phyloP scores from a whole-genome alignment of 2,888 invertebrate genomes.

The Caenorhabditis virilis region DNA sequence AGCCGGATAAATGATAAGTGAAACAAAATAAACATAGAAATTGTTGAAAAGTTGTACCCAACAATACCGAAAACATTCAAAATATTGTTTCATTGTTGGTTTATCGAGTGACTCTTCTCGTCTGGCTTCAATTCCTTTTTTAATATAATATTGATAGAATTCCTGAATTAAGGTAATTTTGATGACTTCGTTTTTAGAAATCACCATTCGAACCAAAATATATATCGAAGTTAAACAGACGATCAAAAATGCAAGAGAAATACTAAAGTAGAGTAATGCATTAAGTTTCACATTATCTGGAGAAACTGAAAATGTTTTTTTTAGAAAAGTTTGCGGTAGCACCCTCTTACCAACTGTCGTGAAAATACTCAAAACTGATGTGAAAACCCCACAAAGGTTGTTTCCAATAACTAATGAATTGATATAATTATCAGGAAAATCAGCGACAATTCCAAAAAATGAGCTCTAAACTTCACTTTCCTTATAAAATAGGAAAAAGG shows the following conservation, averaged over 20 bases:
- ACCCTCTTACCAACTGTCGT: constrained; percentile 57
- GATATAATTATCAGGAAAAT: constrained; percentile 81
- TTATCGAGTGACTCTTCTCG: constrained; percentile 34
- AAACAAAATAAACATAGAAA: constrained; percentile 88
- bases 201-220: constrained; percentile 87
- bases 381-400: constrained; percentile 68
- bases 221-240: constrained; percentile 94
- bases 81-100: constrained; percentile 41
- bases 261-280: constrained; percentile 95
- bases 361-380: constrained; percentile 64
- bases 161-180: constrained; percentile 22
- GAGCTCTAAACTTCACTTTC: too few relatives aligned
- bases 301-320: constrained; percentile 42
- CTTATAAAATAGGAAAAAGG: too few relatives aligned
- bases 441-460: constrained; percentile 93
- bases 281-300: constrained; percentile 71
- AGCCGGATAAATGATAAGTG: constrained; percentile 87
- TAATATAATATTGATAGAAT: constrained; percentile 47
- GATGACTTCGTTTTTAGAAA: constrained; percentile 62
- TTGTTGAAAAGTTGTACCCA: constrained; percentile 87
- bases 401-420: constrained; percentile 84
- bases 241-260: constrained; percentile 86
- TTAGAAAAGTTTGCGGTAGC: too few relatives aligned
- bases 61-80: constrained; percentile 47
- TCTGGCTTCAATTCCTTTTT: constrained; percentile 35